A percentile compares a stretch with the other conserved stretches of the same genome.
phyloP scores from a whole-genome alignment of 2,113 vertebrate genomes.

The Polypterus senegalus region DNA sequence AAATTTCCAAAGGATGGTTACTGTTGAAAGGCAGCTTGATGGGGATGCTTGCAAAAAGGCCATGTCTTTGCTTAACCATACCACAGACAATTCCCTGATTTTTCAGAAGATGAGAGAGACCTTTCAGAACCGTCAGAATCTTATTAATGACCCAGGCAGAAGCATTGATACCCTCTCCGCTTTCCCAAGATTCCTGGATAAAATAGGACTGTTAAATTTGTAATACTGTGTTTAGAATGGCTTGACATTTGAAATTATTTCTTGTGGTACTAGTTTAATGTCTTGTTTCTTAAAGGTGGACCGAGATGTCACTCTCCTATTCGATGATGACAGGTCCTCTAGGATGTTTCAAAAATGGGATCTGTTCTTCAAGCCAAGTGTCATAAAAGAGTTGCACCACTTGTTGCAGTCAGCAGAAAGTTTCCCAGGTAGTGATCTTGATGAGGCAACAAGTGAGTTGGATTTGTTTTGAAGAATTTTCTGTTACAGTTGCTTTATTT shows the following conservation, averaged over 20 bases:
- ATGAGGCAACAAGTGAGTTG: too few species aligned
- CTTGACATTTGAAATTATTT: too few species aligned
- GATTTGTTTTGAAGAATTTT: too few species aligned
- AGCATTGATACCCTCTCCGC: slow-evolving; percentile 15
- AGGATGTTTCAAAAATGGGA: slow-evolving; percentile 17
- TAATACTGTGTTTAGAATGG: slow-evolving; percentile 5
- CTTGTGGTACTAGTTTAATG: too few species aligned
- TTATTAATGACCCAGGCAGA: slow-evolving; percentile 14
- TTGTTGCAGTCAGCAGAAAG: too few species aligned
- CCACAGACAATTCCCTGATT: slow-evolving; percentile 12
- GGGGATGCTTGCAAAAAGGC: too few species aligned
- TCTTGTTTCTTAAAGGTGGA: slow-evolving; percentile 16
- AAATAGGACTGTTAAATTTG: slow-evolving; percentile 20
- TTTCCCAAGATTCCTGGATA: slow-evolving; percentile 21
- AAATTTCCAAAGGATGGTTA: too few species aligned
- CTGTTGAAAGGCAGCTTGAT: too few species aligned
- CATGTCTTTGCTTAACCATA: slow-evolving; percentile 18
- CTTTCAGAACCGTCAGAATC: slow-evolving; percentile 17
- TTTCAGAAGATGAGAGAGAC: slow-evolving; percentile 19
- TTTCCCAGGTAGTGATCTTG: too few species aligned
- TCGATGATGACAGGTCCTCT: slow-evolving; percentile 13
- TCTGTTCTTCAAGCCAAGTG: slow-evolving; percentile 10
- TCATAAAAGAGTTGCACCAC: slow-evolving; percentile 15
- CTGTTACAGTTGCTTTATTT: too few species aligned
- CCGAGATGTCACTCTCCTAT: slow-evolving; percentile 18